Conservation (phyloP, 1,140 invertebrate genomes). For the Battus philenor region DNA sequence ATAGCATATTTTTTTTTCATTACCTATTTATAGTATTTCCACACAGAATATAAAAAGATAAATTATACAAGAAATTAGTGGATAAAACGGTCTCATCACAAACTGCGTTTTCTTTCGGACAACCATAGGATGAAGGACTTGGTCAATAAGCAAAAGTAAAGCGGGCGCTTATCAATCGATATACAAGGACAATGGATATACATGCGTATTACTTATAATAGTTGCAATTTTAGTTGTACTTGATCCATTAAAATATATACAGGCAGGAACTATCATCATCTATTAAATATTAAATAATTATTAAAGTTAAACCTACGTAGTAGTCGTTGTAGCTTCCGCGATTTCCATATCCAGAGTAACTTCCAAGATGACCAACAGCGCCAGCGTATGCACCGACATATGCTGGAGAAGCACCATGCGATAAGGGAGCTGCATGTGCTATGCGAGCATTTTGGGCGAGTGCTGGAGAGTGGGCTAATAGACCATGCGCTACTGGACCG, state of each 20-base stretch:
- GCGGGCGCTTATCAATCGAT: no score
- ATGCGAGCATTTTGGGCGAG: conserved; percentile 27
- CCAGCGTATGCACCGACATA: conserved; percentile 19
- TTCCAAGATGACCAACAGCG: conserved; percentile 17
- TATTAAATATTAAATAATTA: background rate
- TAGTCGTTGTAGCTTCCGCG: conserved; percentile 33
- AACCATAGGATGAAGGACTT: no score
- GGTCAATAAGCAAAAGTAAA: no score
- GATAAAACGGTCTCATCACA: no score
- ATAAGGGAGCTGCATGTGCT: conserved; percentile 22
- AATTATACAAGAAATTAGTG: no score
- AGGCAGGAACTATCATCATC: background rate
- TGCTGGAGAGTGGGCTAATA: conserved; percentile 28
- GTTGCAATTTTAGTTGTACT: no score
- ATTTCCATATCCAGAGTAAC: conserved; percentile 11
- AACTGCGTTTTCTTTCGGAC: no score
- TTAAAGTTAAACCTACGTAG: conserved; percentile 49
- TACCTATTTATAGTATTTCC: background rate
- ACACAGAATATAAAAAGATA: no score
- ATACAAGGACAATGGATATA: no score
- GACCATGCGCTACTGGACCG: conserved; percentile 19
- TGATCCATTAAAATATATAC: background rate
- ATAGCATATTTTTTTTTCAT: background rate
- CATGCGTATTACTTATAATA: no score
- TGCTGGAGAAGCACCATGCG: conserved; percentile 15